phyloP scores from a whole-genome alignment of 2,113 vertebrate species.

The Megaleporinus macrocephalus region DNA sequence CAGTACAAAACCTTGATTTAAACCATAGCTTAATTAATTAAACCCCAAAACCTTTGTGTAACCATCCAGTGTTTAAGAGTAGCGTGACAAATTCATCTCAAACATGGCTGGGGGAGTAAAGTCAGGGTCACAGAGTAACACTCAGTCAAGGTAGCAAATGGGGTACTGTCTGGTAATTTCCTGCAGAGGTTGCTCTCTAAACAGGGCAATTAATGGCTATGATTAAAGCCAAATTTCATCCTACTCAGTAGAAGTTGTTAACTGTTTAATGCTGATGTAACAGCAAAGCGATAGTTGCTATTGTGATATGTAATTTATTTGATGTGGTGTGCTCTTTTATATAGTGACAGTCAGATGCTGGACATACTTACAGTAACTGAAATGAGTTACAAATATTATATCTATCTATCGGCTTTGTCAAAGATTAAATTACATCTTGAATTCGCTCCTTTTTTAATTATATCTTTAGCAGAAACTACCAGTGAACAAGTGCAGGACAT shows the following conservation, averaged over 20 bases:
- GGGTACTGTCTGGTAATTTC: conserved; percentile 62
- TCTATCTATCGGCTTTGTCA: too few species aligned
- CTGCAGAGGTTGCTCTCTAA: conserved; percentile 59
- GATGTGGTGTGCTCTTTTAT: too few species aligned
- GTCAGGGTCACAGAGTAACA: conserved; percentile 60
- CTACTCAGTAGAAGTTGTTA: not conserved
- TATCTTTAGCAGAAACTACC: too few species aligned
- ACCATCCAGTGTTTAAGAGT: conserved; percentile 40
- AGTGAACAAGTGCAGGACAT: too few species aligned
- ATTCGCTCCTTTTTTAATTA: too few species aligned
- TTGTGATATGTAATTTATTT: too few species aligned
- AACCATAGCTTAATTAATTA: conserved; percentile 31
- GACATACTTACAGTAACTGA: too few species aligned
- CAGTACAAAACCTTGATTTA: conserved; percentile 11
- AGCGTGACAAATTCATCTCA: conserved; percentile 41
- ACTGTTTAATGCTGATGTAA: conserved; percentile 38
- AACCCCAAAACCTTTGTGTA: not conserved
- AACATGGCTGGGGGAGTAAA: conserved; percentile 27
- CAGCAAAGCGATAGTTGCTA: too few species aligned
- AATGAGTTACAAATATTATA: too few species aligned
- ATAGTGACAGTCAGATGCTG: too few species aligned
- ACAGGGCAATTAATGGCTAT: conserved; percentile 59
- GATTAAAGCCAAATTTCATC: conserved; percentile 60
- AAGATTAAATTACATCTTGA: too few species aligned
- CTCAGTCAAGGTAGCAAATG: conserved; percentile 51